These are phyloP conservation scores for Cnemophilus loriae DNA, from an alignment of 2,113 vertebrate species.

Conservation along the genomic window DNA sequence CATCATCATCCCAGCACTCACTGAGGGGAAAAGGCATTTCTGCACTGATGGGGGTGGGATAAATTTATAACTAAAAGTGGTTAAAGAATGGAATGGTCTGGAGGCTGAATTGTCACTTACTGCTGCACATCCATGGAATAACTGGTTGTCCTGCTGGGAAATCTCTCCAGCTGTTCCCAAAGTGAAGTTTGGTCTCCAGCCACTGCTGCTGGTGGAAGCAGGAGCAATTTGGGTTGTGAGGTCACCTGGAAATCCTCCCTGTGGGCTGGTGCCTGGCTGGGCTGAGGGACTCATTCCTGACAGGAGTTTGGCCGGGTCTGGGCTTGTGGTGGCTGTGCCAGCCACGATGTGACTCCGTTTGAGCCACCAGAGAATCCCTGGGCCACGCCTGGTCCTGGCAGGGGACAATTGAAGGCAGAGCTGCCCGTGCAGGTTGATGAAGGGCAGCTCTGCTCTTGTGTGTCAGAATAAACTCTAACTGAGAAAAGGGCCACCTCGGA, in stretches of 20 bases:
- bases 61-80: too few relatives aligned
- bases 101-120: neutral
- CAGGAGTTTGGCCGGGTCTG: neutral
- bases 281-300: neutral
- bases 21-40: neutral
- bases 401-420: neutral
- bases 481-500: neutral
- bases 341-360: accelerated
- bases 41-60: neutral
- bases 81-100: neutral
- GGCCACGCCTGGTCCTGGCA: accelerated
- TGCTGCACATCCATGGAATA: neutral
- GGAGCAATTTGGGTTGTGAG: neutral
- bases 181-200: neutral
- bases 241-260: neutral
- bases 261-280: neutral
- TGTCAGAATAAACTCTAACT: neutral
- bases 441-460: neutral
- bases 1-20: neutral
- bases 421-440: neutral
- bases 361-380: neutral
- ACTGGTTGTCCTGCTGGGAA: neutral
- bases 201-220: neutral
- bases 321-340: neutral
- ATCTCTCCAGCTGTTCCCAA: neutral